phyloP scores from a whole-genome alignment of 2,113 vertebrate genomes.

The Pelvicachromis taeniatus region DNA sequence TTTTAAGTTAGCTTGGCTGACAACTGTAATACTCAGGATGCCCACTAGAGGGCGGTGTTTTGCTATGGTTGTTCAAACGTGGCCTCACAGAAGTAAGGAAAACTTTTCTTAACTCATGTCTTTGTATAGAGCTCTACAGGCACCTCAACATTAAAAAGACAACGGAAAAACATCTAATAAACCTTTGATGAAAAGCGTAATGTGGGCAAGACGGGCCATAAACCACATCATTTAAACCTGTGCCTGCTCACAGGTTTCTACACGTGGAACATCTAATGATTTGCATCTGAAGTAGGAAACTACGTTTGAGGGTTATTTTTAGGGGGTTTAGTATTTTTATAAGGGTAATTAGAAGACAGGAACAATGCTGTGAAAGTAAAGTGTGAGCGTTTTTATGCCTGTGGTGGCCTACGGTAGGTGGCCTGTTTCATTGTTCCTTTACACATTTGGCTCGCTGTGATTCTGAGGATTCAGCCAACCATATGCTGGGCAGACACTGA shows the following conservation, averaged over 20 bases:
- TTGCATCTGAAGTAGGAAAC: constrained; percentile 48
- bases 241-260: background rate
- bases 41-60: constrained; percentile 34
- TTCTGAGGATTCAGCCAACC: background rate
- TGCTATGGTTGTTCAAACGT: background rate
- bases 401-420: constrained; percentile 46
- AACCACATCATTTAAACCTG: background rate
- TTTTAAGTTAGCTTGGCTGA: background rate
- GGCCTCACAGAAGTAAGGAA: background rate
- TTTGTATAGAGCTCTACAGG: background rate
- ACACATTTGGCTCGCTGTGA: background rate
- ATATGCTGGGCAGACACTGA: constrained; percentile 31
- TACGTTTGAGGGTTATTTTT: constrained; percentile 50
- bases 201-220: background rate
- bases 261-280: constrained; percentile 39
- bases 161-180: background rate
- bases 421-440: constrained; percentile 49
- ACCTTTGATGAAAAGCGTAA: background rate
- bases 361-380: constrained; percentile 58
- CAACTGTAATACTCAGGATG: background rate
- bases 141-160: background rate
- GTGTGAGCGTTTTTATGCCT: constrained; percentile 16
- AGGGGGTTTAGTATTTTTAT: constrained; percentile 23
- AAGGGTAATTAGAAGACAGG: constrained; percentile 53
- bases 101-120: background rate